Conservation (phyloP, 2,797 vertebrate genomes). For the Darevskia mixta region DNA sequence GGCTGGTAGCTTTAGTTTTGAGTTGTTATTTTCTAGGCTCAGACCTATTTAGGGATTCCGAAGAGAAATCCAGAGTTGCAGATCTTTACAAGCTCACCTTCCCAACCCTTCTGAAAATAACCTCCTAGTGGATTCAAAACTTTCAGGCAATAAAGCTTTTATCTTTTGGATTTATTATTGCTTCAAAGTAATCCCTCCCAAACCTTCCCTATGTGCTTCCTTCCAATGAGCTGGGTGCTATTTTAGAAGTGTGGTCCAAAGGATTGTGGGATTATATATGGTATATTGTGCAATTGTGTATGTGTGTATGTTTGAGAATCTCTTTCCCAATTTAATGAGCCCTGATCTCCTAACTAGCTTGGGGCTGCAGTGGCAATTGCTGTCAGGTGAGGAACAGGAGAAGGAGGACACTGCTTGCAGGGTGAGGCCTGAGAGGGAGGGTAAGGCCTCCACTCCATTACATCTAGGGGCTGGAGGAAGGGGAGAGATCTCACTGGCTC, state of each 20-base stretch:
- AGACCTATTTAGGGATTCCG: not conserved
- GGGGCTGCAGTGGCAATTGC: no score
- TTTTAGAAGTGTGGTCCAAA: not conserved
- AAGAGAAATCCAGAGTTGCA: not conserved
- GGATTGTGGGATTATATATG: no score
- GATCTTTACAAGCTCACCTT: not conserved
- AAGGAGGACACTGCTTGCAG: no score
- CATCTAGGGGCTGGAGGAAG: no score
- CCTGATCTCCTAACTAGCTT: no score
- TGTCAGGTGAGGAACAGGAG: no score
- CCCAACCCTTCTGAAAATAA: not conserved
- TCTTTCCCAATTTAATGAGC: not conserved
- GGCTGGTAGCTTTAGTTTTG: not conserved
- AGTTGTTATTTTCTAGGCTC: not conserved
- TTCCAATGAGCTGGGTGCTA: not conserved
- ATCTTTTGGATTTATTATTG: not conserved
- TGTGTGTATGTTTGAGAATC: no score
- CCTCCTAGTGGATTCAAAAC: not conserved
- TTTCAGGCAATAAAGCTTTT: not conserved
- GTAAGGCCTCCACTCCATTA: no score
- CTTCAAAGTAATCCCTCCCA: not conserved
- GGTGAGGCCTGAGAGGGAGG: no score
- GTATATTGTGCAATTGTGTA: not conserved
- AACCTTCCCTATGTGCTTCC: not conserved
- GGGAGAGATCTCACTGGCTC: no score